Conservation (phyloP, 2,888 invertebrate species). For the Drosophila leonis region DNA sequence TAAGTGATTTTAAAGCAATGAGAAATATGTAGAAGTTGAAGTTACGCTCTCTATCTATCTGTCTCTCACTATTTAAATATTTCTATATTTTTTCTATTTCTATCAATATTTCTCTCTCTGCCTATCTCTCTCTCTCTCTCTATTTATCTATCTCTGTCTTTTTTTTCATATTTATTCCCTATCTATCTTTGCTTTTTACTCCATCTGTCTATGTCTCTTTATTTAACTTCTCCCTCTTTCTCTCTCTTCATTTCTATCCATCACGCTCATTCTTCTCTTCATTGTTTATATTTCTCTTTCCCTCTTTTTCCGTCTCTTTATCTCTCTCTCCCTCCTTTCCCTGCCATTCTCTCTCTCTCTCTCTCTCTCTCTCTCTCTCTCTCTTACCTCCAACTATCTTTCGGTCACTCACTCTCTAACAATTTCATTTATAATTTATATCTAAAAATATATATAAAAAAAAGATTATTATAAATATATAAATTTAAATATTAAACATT, state of each 20-base stretch:
- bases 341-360: background rate
- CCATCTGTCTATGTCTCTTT: background rate
- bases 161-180: background rate
- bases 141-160: background rate
- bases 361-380: background rate
- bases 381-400: fast-evolving
- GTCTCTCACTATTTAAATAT: too few relatives aligned
- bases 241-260: background rate
- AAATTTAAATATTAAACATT: background rate
- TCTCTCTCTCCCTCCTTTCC: background rate
- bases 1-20: background rate
- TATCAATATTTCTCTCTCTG: too few relatives aligned
- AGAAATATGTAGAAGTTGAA: background rate
- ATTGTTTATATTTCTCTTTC: background rate
- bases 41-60: too few relatives aligned
- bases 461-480: background rate
- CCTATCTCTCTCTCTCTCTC: background rate
- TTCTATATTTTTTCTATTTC: too few relatives aligned
- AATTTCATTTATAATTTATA: too few relatives aligned
- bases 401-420: background rate
- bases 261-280: background rate
- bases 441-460: background rate
- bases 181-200: background rate
- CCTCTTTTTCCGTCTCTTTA: background rate
- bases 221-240: background rate